phyloP scores from a whole-genome alignment of 2,797 vertebrate genomes.

The Scleropages formosus region DNA sequence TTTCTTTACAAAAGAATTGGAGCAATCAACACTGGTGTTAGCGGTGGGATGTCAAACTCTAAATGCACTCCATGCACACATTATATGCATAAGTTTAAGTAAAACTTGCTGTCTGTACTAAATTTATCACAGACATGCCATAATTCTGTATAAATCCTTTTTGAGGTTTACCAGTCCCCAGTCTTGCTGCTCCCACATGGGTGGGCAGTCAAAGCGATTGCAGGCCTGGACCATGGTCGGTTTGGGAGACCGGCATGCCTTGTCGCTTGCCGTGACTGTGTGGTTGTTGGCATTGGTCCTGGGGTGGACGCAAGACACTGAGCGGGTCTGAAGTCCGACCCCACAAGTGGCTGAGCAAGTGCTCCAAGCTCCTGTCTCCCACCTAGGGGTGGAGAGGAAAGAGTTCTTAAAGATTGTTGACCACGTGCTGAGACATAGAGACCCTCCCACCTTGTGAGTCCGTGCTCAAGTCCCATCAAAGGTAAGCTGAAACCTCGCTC shows the following conservation, averaged over 20 bases:
- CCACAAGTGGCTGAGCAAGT: conserved; percentile 90
- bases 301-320: conserved; percentile 78
- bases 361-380: conserved; percentile 87
- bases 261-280: conserved; percentile 72
- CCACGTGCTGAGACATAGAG: not conserved
- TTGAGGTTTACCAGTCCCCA: conserved; percentile 81
- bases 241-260: conserved; percentile 78
- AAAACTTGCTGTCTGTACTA: not conserved
- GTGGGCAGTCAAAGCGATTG: conserved; percentile 90
- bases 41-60: no score
- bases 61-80: no score
- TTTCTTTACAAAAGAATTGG: no score
- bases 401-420: conserved; percentile 9
- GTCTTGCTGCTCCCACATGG: conserved; percentile 79
- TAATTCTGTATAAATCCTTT: not conserved
- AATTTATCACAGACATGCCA: conserved; percentile 7
- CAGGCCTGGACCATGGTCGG: conserved; percentile 84
- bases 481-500: conserved; percentile 50
- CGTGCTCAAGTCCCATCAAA: conserved; percentile 26
- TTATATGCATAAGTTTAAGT: no score
- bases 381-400: conserved; percentile 63
- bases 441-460: not conserved
- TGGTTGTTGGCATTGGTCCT: conserved; percentile 75
- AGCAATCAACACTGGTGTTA: no score
- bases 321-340: conserved; percentile 85